Evolutionary conservation across 2,113 vertebrate species (phyloP), one percentile per base, ranked within the genome.

Genomic region (Ptyas mucosa): DNA sequence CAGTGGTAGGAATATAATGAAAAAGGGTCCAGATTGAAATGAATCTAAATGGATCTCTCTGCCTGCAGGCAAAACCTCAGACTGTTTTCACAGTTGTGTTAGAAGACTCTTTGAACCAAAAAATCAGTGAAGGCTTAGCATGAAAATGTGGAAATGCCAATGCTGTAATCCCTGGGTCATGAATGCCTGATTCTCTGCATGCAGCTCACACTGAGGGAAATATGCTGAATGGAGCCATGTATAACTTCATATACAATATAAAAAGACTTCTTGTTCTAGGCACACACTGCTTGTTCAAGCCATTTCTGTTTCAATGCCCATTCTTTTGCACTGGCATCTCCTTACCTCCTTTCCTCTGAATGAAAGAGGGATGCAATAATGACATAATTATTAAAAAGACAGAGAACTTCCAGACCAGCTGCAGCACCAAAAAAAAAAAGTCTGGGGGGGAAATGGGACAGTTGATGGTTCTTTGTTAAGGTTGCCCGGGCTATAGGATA

Each of bases 401-500:
- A 39, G 43, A 46, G 29, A 69, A 92, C 23, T 43, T 95, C 96
- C 95, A 93, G 96, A 95, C 93, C 97, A 97, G 97, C 97, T 97
- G 97, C 97, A 96, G 96, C 96, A 95, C 95, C 64, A 14, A 1
- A n/a, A 12, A 64, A n/a, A 97, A 96, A 54, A 97, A 96, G 96
- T 96, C 96, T 96, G 96, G 96, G 97, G 43, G 96, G 85, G 92
- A 97, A 97, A 96, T 88, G 93, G 94, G 96, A 96, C 95, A 95
- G 96, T 94, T 85, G 96, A 95, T 18, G 0, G 96, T 94, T 96
- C 97, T 97, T 97, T 97, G 97, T 97, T 97, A 96, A 95, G 95
- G 97, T 96, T 95, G 97, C 95, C 97, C 97, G 96, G 97, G 96
- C 97, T 97, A 96, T 97, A 97, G 96, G 97, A 97, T 97, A 97